Percentiles rank a stretch among this genome's conserved stretches.
Conservation (phyloP, 2,888 invertebrate species). For the Drosophila ezoana region DNA sequence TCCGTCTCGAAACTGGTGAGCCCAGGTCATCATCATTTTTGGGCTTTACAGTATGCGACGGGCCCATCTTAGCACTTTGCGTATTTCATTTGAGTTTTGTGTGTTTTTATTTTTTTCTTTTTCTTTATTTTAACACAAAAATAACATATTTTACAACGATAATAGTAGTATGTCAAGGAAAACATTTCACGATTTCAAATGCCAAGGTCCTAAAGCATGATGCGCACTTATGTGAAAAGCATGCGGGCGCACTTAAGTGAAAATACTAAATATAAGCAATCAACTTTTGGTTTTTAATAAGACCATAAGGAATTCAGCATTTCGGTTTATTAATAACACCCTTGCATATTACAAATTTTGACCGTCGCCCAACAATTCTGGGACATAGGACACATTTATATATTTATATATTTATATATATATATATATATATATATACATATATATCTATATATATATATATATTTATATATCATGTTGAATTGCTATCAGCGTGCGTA, state of each 20-base stretch:
- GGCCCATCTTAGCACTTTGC: background rate
- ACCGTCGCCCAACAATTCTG: background rate
- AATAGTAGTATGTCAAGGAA: background rate
- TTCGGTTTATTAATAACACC: background rate
- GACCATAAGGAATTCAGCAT: too few species aligned
- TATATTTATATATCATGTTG: too few species aligned
- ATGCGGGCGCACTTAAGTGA: too few species aligned
- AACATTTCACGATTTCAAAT: background rate
- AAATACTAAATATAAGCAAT: too few species aligned
- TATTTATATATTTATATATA: background rate
- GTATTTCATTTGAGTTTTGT: background rate
- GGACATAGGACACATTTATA: too few species aligned
- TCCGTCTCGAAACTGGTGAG: background rate
- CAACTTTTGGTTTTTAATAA: too few species aligned
- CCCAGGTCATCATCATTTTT: background rate
- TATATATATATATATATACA: background rate
- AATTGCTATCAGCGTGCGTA: too few species aligned
- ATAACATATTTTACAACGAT: conserved; percentile 10
- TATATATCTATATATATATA: too few species aligned
- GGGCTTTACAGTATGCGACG: background rate
- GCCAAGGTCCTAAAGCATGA: background rate
- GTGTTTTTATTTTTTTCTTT: conserved; percentile 1
- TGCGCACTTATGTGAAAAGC: too few species aligned
- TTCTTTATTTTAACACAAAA: conserved; percentile 3
- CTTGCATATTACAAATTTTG: background rate